Percentiles rank a stretch among this genome's conserved stretches.
phyloP scores from a whole-genome alignment of 1,140 invertebrate species.

The Calephelis nemesis region DNA sequence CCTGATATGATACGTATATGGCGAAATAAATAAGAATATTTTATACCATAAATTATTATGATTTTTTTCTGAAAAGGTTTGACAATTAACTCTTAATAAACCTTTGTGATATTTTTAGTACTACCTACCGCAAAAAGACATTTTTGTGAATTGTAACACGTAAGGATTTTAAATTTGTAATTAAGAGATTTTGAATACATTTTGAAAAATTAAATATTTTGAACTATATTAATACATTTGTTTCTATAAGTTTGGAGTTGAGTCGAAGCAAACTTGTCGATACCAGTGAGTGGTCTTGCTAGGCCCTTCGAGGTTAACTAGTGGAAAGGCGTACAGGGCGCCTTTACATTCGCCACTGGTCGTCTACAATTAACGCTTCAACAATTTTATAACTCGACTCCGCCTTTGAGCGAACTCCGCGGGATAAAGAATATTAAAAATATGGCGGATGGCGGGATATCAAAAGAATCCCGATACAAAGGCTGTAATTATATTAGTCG shows the following conservation, averaged over 20 bases:
- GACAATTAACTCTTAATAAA: too few species aligned
- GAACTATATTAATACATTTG: too few species aligned
- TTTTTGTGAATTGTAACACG: too few species aligned
- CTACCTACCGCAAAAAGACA: too few species aligned
- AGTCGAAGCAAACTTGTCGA: background rate
- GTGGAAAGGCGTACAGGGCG: conserved; percentile 54
- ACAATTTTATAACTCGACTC: conserved; percentile 71
- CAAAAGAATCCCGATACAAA: conserved; percentile 54
- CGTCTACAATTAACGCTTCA: conserved; percentile 73
- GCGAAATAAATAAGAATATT: too few species aligned
- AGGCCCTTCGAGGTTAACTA: conserved; percentile 56
- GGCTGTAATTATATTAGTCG: conserved; percentile 64
- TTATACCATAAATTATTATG: too few species aligned
- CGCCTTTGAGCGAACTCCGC: conserved; percentile 67
- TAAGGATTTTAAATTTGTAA: too few species aligned
- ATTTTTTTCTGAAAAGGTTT: too few species aligned
- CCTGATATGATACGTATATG: too few species aligned
- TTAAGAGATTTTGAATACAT: too few species aligned
- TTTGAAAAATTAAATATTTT: too few species aligned
- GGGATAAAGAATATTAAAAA: conserved; percentile 60
- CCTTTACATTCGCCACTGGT: conserved; percentile 73
- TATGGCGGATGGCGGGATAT: conserved; percentile 42
- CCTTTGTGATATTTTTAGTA: too few species aligned
- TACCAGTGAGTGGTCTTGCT: background rate
- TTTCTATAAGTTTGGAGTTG: background rate